These are phyloP conservation scores for Crotalus viridis DNA, from an alignment of 2,113 vertebrate genomes.

Conservation along the genomic window DNA sequence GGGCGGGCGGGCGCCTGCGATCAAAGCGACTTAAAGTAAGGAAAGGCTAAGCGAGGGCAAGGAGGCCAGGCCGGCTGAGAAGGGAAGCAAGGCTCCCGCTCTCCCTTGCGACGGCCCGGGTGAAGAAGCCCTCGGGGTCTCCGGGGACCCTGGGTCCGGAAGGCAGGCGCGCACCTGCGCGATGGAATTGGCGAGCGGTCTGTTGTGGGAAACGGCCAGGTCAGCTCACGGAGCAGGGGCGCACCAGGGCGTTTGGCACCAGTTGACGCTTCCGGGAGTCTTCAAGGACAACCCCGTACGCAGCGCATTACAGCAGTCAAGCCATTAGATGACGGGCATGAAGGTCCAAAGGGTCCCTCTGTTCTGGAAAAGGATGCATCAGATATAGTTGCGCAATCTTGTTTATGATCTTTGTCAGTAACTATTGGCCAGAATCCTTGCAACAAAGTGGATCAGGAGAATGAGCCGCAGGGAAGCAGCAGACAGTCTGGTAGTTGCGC, in stretches of 20 bases:
- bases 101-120: too few relatives aligned
- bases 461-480: background rate
- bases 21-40: background rate
- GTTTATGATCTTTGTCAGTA: background rate
- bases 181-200: background rate
- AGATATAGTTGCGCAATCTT: background rate
- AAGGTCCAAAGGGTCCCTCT: background rate
- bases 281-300: background rate
- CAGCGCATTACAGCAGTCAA: background rate
- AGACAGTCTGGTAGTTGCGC: background rate
- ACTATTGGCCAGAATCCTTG: background rate
- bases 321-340: background rate
- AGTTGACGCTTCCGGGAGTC: background rate
- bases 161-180: background rate
- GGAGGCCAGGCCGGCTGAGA: background rate
- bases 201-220: background rate
- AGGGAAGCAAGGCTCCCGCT: background rate
- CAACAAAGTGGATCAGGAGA: background rate
- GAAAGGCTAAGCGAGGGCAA: background rate
- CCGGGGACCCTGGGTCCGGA: background rate
- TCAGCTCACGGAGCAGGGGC: background rate
- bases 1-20: background rate
- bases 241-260: background rate
- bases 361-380: background rate
- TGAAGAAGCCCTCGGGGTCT: background rate